phyloP scores from a whole-genome alignment of 2,113 vertebrate genomes.

The Hippocampus abdominalis region DNA sequence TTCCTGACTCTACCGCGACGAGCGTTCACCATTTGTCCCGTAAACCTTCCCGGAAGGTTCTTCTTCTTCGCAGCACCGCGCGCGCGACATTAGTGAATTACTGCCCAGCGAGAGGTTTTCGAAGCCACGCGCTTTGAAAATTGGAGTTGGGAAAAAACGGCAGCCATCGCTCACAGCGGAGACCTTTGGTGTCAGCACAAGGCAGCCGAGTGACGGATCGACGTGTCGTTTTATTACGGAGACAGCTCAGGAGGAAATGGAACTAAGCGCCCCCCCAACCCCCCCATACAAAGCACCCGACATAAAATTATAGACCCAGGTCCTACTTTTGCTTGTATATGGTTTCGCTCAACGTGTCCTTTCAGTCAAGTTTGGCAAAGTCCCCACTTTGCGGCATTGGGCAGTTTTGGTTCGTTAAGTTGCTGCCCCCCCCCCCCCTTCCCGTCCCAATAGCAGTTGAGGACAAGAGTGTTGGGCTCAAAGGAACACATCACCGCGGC shows the following conservation, averaged over 20 bases:
- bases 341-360: conserved; percentile 13
- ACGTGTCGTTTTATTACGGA: conserved; percentile 59
- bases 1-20: too few relatives aligned
- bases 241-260: conserved; percentile 45
- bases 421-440: conserved; percentile 21
- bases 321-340: background rate
- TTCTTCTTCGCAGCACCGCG: background rate
- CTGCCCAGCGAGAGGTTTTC: background rate
- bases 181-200: conserved; percentile 69
- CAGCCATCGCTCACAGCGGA: conserved; percentile 64
- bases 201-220: conserved; percentile 54
- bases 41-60: background rate
- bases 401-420: conserved; percentile 63
- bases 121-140: conserved; percentile 53
- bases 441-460: conserved; percentile 77
- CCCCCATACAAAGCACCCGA: background rate
- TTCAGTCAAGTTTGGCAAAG: conserved; percentile 38
- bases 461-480: conserved; percentile 87
- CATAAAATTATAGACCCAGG: conserved; percentile 8
- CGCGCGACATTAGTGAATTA: conserved; percentile 25
- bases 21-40: background rate
- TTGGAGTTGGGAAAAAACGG: conserved; percentile 74
- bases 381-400: conserved; percentile 34
- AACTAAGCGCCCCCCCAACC: conserved; percentile 1
- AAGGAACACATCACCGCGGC: conserved; percentile 92